Evolutionary conservation across 2,797 vertebrate species (phyloP).

Genomic region (Vireo griseus): DNA sequence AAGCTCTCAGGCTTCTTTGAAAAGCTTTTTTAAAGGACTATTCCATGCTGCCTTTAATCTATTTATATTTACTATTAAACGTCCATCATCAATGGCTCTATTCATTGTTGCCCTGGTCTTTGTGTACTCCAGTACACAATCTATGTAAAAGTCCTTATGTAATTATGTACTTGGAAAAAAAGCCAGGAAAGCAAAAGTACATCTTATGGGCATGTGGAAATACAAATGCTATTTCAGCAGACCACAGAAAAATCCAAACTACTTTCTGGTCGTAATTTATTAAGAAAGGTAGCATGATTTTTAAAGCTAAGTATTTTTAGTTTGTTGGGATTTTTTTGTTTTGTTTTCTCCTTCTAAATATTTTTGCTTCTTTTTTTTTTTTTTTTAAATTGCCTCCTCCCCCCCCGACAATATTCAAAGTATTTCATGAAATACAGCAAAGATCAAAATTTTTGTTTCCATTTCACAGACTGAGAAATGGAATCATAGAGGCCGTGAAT

Average conservation of each 20-base stretch:
- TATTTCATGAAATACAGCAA: neutral
- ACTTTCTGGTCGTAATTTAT: neutral
- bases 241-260: neutral
- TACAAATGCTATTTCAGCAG: neutral
- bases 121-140: neutral
- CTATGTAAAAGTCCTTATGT: neutral
- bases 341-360: fast-evolving
- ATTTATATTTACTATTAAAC: neutral
- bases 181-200: neutral
- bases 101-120: neutral
- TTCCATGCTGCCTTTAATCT: neutral
- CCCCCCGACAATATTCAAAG: neutral
- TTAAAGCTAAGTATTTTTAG: neutral
- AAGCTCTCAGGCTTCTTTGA: neutral
- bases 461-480: neutral
- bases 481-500: fast-evolving
- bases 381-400: neutral
- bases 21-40: neutral
- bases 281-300: neutral
- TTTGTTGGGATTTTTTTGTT: too few relatives aligned
- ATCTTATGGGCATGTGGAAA: fast-evolving
- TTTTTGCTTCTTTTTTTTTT: neutral
- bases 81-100: neutral
- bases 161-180: neutral
- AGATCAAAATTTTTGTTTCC: neutral